These are phyloP conservation scores for Phalangium opilio DNA, from an alignment of 2,888 invertebrate genomes.

Conservation along the genomic window DNA sequence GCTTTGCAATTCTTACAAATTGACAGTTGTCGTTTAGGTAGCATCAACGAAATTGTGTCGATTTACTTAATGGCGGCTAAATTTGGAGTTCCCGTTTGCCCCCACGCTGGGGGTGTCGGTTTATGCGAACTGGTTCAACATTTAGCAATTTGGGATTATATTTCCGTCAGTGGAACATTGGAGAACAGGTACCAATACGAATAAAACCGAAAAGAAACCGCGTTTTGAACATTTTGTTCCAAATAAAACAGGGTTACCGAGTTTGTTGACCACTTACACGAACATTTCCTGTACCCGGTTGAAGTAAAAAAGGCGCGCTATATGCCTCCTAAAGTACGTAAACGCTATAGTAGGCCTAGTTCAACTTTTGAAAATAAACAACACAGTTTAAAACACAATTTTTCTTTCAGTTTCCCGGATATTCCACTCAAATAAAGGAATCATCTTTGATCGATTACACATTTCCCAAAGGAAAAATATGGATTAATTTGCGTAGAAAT, in stretches of 20 bases:
- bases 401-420: slow-evolving; percentile 47
- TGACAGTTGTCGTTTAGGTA: slow-evolving; percentile 73
- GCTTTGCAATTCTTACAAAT: slow-evolving; percentile 79
- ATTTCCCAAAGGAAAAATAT: slow-evolving; percentile 62
- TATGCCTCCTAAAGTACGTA: slow-evolving; percentile 50
- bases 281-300: slow-evolving; percentile 64
- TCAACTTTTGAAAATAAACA: too few species aligned
- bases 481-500: slow-evolving; percentile 40
- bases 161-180: slow-evolving; percentile 50
- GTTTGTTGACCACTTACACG: slow-evolving; percentile 77
- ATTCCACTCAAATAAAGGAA: slow-evolving; percentile 60
- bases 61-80: slow-evolving; percentile 81
- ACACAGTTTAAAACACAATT: not conserved
- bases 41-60: slow-evolving; percentile 69
- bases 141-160: slow-evolving; percentile 73
- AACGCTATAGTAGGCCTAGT: not conserved
- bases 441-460: slow-evolving; percentile 49
- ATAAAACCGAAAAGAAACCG: not conserved
- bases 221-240: too few species aligned
- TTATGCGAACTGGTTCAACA: slow-evolving; percentile 89
- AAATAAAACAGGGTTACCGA: slow-evolving; percentile 49
- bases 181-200: slow-evolving; percentile 37
- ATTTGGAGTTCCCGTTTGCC: slow-evolving; percentile 71
- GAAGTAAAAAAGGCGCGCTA: slow-evolving; percentile 53
- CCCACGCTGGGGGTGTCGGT: slow-evolving; percentile 88